Conservation (phyloP, 2,797 vertebrate genomes). For the Selene dorsalis region DNA sequence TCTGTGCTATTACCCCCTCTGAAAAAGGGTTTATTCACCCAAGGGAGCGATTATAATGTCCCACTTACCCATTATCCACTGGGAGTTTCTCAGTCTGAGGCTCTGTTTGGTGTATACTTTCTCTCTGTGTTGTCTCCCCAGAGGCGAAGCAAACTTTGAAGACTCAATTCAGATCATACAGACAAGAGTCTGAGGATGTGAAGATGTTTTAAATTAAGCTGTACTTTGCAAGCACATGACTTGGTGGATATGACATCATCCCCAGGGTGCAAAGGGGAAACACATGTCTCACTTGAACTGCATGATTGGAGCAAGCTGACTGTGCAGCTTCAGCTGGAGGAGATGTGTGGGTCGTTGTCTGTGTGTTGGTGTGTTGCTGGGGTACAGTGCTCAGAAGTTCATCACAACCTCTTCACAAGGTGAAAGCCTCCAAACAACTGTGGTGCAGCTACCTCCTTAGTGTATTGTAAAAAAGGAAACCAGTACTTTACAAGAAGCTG, state of each 20-base stretch:
- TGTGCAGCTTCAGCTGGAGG: slow-evolving; percentile 51
- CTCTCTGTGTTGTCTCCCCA: slow-evolving; percentile 14
- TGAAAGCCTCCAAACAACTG: slow-evolving; percentile 27
- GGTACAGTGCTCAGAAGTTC: slow-evolving; percentile 40
- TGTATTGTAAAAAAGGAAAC: slow-evolving; percentile 20
- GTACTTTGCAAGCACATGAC: slow-evolving; percentile 74
- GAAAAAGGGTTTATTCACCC: slow-evolving; percentile 63
- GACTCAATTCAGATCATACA: slow-evolving; percentile 22
- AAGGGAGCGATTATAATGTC: slow-evolving; percentile 65
- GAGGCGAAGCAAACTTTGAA: slow-evolving; percentile 29
- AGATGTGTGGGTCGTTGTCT: slow-evolving; percentile 42
- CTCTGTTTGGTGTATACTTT: slow-evolving; percentile 34
- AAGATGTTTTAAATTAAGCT: slow-evolving; percentile 74
- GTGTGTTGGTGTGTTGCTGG: slow-evolving; percentile 54
- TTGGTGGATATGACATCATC: slow-evolving; percentile 81
- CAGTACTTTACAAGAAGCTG: slow-evolving; percentile 4
- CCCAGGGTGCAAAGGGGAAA: slow-evolving; percentile 77
- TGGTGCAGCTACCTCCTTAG: background rate
- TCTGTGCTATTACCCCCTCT: slow-evolving; percentile 64
- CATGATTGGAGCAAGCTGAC: slow-evolving; percentile 58
- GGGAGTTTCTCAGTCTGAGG: slow-evolving; percentile 49
- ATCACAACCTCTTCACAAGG: slow-evolving; percentile 35
- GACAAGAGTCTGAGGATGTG: slow-evolving; percentile 53
- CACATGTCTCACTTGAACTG: slow-evolving; percentile 72
- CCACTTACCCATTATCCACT: slow-evolving; percentile 52